Base-by-base conservation (phyloP, 2,888 invertebrate species). In the Nezara viridula region DNA sequence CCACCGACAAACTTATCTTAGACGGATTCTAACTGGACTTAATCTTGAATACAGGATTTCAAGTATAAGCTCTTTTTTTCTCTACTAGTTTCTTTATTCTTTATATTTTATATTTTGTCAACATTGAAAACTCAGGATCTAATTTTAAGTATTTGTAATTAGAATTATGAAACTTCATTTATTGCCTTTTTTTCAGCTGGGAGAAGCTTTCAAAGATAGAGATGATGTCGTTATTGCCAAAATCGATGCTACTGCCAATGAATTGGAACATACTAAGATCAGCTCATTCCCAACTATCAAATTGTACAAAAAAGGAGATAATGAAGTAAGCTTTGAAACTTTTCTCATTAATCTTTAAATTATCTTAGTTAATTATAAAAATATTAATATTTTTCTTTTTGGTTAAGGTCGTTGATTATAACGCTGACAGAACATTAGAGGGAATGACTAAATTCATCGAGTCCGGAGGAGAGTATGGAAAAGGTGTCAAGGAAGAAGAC, bases 211-310 rank as follows among this genome's bases (percentile, higher is more conserved):
- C 94, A 96, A 96, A 93, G 96, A 96, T 92, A 93, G 96, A 91
- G 95, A 95, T 14, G 95, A 96, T 91, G 94, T 99, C 90, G 95
- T 99, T 88, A 96, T 99, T 93, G 99, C 99, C 92, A 99, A 99
- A 94, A 99, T 99, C 95, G 99, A 99, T 94, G 96, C 99, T 90
- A 99, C 99, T 89, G 97, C 96, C 92, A 99, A 99, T 94, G 99
- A 99, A 94, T 94, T 99, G 91, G 98, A 98, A 92, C 98, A 98
- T 94, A 97, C 98, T 89, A 98, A 98, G 94, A 96, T 99, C 92
- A 95, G 96, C 91, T 98, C 97, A 92, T 99, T 98, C 96, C 98
- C 98, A 90, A 98, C 98, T 91, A 95, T 99, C 93, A 98, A 97
- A 92, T 94, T 98, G 92, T 99, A 98, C 95, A 96, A 97, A 92